Base-by-base conservation (phyloP, 2,888 invertebrate species). In the Schizotus pectinicornis region DNA sequence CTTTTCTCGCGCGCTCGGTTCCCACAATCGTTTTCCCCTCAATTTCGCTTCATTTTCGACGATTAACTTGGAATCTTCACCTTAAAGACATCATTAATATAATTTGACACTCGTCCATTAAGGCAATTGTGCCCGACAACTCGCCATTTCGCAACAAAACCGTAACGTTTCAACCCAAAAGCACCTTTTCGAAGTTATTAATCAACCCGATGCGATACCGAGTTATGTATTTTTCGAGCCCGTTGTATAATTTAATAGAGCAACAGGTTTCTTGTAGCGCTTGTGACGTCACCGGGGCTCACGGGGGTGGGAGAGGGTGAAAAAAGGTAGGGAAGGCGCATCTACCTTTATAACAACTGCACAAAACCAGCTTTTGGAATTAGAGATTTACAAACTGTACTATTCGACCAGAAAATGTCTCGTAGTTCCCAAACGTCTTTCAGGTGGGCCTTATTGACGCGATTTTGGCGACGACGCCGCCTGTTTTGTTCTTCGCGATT, bases 291-390 rank as follows among this genome's bases (percentile, higher is more conserved):
- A 70, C 65, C 56, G 63, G 56, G 63, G 56, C 56, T 48, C 53
- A 55, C 50, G 63, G 59, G 65, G 63, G 65, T 60, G 62, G 58
- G 65, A 60, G 56, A 63, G 62, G 67, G 62, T 65, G 62, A 34
- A 22, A 22, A 38, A 60, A 63, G 65, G 59, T 60, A 56, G 61
- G 36, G 56, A 53, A 34, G 53, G 62, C 56, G 62, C 64, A 63
- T 57, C 64, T 64, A 61, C 62, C 63, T 63, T 65, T 60, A 59
- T 63, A 68, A 69, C 72, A 73, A 75, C 75, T 76, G 75, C 75
- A 76, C 74, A 76, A 74, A 76, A 75, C 75, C 74, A 75, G 75
- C 75, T 76, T 74, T 75, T 65, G 67, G 72, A 74, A 73, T 72
- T 71, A 67, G 67, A 74, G 71, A 74, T 74, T 75, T 76, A 75